Base-by-base conservation (phyloP, 2,113 vertebrate species). In the Upupa epops region DNA sequence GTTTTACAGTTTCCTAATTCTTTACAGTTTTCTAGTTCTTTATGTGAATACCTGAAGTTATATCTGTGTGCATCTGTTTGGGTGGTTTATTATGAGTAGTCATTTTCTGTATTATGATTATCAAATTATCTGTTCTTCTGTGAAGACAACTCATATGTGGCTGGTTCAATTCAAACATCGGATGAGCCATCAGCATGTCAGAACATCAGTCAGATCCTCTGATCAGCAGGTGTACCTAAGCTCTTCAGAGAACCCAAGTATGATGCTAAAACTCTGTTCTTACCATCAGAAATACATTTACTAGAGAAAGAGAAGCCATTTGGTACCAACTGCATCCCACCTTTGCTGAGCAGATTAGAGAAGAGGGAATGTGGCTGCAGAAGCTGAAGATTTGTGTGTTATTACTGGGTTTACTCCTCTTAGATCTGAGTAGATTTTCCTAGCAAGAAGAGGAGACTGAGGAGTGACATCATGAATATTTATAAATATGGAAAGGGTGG, bases 111-210 rank as follows among this genome's bases (percentile, higher is more conserved):
- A 17, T 63, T 64, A 8, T 25, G 10, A 54, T 51, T 37, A 32
- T 10, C 6, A 26, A 17, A 36, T 58, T 24, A 19, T 24, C 11
- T 8, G 2, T 24, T 63, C 5, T 56, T 68, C 51, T 45, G 6
- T 60, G 72, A 66, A 54, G 9, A 9, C 54, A 88, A 37, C 22
- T 76, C 34, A 56, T 31, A 58, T 24, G 17, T 75, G 10, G 1
- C 40, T 6, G 40, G 1, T 29, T 16, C 51, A 71, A 2, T 0
- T 21, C 25, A 73, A 42, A 48, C 12, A n/a, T 3, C 9, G 4
- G 1, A 11, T 78, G 60, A 81, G 25, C 10, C 42, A 63, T 9
- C 3, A 16, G 3, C 0, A 0, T 11, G 13, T 11, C 26, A 48
- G 65, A 28, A 5, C 0, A 0, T 40, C 19, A 18, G 2, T 45